These are phyloP conservation scores for Rallus limicola DNA, from an alignment of 2,113 vertebrate species.

Conservation along the genomic window DNA sequence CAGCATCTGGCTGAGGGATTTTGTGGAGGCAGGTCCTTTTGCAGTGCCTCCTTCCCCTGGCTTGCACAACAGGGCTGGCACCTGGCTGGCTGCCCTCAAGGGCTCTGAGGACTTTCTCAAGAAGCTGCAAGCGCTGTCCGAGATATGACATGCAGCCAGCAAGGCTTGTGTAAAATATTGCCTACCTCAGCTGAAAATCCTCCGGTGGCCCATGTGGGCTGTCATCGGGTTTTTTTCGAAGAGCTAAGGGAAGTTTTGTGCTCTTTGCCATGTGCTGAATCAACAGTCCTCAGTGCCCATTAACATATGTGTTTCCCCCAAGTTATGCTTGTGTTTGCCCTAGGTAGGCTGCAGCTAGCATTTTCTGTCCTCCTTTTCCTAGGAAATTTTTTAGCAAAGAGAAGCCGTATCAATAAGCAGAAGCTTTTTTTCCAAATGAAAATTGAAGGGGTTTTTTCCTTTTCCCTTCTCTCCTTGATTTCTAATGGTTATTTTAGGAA, in stretches of 20 bases:
- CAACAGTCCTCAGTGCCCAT: neutral
- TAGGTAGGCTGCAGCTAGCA: neutral
- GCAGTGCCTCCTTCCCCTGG: accelerated
- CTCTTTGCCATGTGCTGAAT: neutral
- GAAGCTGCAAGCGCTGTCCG: neutral
- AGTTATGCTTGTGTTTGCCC: neutral
- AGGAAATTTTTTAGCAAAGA: neutral
- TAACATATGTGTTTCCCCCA: neutral
- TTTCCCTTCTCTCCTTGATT: neutral
- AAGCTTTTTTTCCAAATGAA: neutral
- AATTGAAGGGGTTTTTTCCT: neutral
- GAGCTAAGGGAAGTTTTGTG: neutral
- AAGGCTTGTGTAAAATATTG: neutral
- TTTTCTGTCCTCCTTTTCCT: neutral
- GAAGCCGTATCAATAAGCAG: neutral
- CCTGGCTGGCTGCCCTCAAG: neutral
- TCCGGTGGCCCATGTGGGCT: neutral
- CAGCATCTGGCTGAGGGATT: neutral
- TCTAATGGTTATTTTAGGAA: neutral
- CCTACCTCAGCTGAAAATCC: neutral
- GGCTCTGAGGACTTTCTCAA: neutral
- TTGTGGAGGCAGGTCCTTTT: neutral
- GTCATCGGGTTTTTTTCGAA: neutral
- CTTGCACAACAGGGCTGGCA: neutral
- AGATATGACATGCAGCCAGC: neutral